phyloP scores from a whole-genome alignment of 2,888 invertebrate species.

The Ectemnius cavifrons region DNA sequence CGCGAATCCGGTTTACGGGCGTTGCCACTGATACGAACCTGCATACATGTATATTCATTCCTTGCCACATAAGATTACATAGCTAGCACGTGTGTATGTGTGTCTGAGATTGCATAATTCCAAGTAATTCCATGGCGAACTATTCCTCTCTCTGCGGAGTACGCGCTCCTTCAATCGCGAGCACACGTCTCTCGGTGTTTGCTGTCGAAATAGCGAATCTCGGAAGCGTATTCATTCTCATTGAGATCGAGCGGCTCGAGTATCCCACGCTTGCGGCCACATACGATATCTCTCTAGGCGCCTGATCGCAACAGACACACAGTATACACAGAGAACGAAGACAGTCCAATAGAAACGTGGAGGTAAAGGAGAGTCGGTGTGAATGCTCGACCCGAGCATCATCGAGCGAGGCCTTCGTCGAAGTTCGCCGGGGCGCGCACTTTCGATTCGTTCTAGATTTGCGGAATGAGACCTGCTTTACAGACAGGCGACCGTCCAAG shows the following conservation, averaged over 20 bases:
- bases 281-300: neutral
- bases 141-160: slow-evolving; percentile 1
- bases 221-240: slow-evolving; percentile 7
- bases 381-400: neutral
- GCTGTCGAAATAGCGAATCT: neutral
- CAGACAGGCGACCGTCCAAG: slow-evolving; percentile 33
- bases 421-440: slow-evolving; percentile 22
- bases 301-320: no score
- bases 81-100: slow-evolving; percentile 10
- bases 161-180: slow-evolving; percentile 6
- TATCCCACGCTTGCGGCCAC: slow-evolving; percentile 6
- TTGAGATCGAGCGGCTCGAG: neutral
- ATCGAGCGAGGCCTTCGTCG: slow-evolving; percentile 24
- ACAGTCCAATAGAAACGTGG: neutral
- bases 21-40: slow-evolving; percentile 42
- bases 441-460: slow-evolving; percentile 60
- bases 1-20: slow-evolving; percentile 51
- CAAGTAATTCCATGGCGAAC: neutral
- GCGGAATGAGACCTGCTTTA: slow-evolving; percentile 34
- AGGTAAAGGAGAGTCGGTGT: no score
- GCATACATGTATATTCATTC: slow-evolving; percentile 13
- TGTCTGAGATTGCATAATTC: slow-evolving; percentile 38
- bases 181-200: neutral
- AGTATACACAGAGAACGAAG: neutral
- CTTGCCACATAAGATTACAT: slow-evolving; percentile 15